Evolutionary conservation across 2,797 vertebrate genomes (phyloP), one percentile per base, ranked within the genome.

Genomic region (Acestrorhynchus altus): DNA sequence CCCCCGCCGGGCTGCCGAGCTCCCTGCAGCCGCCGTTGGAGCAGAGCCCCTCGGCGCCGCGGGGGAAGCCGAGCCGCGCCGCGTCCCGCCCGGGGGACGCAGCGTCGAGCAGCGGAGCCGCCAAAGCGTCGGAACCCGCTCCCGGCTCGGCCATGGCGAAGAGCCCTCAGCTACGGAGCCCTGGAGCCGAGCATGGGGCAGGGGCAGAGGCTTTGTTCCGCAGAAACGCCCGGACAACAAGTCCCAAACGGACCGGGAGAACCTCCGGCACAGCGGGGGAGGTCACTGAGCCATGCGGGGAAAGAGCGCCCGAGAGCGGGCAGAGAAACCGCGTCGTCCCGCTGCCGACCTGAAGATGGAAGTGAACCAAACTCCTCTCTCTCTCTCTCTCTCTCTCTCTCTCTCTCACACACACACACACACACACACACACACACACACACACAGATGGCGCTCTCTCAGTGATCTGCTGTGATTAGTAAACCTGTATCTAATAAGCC

Each of bases 91-190:
- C 82, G n/a, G 85, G 77, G 28, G 82, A 82, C 54, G 81, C 76
- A 66, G 85, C 74, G 31, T 67, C 90, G 79, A 85, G 65, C 65
- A 68, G 42, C 28, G 31, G 22, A 73, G 87, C 92, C 85, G 90
- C 90, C 71, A 87, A 81, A 12, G 85, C 86, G 72, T 93, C 92
- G 60, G 91, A 91, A 88, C 39, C 59, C 5, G 93, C 87, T 83
- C 90, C 91, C 31, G 91, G 84, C 89, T 92, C 93, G 76, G 92
- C 93, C 94, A 94, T 94, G 88, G 84, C 89, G 84, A 81, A 52
- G 86, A 78, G 83, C 81, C 78, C 84, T 90, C 87, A 93, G 80
- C 81, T 81, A 67, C 66, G 54, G 69, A 65, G 63, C 20, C 57
- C 40, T 65, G 39, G 35, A 20, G 66, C 49, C 31, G 26, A 35